Evolutionary conservation across 2,113 vertebrate genomes (phyloP).

Genomic region (Atrichornis clamosus): DNA sequence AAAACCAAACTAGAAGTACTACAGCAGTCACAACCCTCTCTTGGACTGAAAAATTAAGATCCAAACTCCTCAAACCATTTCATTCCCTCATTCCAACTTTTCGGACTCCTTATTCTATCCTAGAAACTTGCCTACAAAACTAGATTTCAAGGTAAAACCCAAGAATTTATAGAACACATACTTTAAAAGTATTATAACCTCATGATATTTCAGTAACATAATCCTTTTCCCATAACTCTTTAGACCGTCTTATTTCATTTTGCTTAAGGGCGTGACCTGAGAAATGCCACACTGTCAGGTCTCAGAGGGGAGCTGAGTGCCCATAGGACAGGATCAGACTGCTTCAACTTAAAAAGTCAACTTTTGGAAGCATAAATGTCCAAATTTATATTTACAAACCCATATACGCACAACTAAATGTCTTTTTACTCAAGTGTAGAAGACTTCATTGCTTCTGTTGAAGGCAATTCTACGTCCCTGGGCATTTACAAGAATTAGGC

Average conservation of each 20-base stretch:
- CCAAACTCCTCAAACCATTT: background rate
- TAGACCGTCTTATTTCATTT: background rate
- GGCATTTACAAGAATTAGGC: background rate
- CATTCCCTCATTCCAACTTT: background rate
- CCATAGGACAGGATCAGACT: background rate
- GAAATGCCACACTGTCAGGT: background rate
- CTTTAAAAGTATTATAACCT: background rate
- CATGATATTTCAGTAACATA: background rate
- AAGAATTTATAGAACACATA: background rate
- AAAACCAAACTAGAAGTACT: background rate
- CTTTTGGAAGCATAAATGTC: background rate
- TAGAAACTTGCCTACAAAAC: background rate
- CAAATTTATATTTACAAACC: background rate
- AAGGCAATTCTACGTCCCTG: background rate
- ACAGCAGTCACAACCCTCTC: background rate
- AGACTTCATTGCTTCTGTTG: background rate
- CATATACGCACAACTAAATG: fast-evolving
- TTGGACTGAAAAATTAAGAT: background rate
- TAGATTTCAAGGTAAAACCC: background rate
- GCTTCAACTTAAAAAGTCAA: background rate
- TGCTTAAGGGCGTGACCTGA: background rate
- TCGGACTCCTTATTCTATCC: background rate
- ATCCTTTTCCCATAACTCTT: background rate
- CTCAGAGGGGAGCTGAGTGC: background rate
- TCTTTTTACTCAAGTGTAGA: background rate